Conservation (phyloP, 2,113 vertebrate genomes). For the Xerus inauris region DNA sequence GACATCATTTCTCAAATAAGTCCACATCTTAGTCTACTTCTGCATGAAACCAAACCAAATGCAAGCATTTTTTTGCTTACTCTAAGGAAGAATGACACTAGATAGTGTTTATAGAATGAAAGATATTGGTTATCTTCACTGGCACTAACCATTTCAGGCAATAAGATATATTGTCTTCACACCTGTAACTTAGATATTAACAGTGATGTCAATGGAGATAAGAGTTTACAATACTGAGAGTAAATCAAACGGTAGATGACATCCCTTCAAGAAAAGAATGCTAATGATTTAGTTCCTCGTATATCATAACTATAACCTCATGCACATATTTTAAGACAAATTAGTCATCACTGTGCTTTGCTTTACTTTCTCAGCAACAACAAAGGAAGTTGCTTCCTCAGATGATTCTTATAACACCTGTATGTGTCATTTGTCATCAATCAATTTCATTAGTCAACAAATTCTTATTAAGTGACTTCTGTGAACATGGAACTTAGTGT, state of each 20-base stretch:
- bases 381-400: conserved; percentile 25
- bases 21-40: not conserved
- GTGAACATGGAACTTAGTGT: not conserved
- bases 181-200: not conserved
- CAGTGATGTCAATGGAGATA: not conserved
- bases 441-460: conserved; percentile 16
- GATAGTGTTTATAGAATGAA: not conserved
- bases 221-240: not conserved
- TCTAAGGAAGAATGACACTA: not conserved
- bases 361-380: conserved; percentile 11
- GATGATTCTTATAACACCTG: conserved; percentile 12
- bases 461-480: not conserved
- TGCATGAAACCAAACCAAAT: not conserved
- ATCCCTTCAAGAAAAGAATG: not conserved
- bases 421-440: not conserved
- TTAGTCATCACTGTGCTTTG: not conserved
- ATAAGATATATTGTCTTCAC: not conserved
- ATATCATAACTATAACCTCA: not conserved
- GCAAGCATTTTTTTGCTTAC: not conserved
- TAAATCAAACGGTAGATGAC: conserved; percentile 10
- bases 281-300: not conserved
- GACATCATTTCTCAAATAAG: not conserved
- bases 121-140: not conserved
- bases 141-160: not conserved
- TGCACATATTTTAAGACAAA: not conserved